Conservation (phyloP, 2,797 vertebrate species). For the Capromys pilorides region DNA sequence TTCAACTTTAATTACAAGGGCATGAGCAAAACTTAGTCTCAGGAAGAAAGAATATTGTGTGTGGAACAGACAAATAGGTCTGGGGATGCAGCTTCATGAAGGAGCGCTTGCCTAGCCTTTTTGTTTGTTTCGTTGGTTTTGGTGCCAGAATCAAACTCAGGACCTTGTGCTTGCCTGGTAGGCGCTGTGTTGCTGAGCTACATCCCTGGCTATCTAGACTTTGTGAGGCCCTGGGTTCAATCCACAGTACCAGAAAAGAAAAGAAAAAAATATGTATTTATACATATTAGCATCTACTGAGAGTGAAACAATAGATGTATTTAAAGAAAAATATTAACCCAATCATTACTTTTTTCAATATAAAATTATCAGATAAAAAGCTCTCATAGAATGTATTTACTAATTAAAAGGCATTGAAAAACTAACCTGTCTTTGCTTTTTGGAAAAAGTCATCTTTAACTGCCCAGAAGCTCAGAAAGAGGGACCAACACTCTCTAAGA, state of each 20-base stretch:
- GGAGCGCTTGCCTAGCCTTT: too few relatives aligned
- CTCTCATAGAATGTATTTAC: background rate
- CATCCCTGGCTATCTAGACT: too few relatives aligned
- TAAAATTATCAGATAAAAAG: slow-evolving; percentile 31
- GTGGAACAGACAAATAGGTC: background rate
- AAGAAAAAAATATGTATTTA: background rate
- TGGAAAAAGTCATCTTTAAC: background rate
- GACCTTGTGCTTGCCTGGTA: too few relatives aligned
- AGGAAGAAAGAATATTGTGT: slow-evolving; percentile 29
- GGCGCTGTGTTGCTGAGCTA: too few relatives aligned
- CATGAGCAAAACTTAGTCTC: background rate
- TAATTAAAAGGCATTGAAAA: slow-evolving; percentile 48
- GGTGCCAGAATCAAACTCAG: too few relatives aligned
- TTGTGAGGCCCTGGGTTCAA: background rate
- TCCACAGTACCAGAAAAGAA: background rate
- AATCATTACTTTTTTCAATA: slow-evolving; percentile 8
- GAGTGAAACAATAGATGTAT: background rate
- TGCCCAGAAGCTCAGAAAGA: background rate
- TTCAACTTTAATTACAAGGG: slow-evolving; percentile 38
- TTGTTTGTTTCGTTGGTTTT: too few relatives aligned
- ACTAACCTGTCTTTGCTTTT: background rate
- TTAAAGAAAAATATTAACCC: slow-evolving; percentile 18
- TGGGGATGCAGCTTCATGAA: background rate
- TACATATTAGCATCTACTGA: slow-evolving; percentile 22
- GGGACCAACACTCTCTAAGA: background rate